Base-by-base conservation (phyloP, 2,797 vertebrate species). In the Danio choprae region DNA sequence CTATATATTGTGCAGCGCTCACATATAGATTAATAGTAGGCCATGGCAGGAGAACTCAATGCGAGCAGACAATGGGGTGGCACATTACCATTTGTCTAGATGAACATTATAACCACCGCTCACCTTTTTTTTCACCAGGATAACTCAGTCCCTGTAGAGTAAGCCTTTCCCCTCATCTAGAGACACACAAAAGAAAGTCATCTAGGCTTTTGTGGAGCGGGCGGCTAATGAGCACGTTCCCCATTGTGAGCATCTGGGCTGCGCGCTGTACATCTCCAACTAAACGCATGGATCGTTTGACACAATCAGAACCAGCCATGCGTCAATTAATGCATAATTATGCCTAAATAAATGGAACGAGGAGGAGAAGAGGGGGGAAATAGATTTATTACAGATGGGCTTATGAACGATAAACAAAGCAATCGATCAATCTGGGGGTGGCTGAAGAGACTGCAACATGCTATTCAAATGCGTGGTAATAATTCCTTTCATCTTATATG, bases 321-420 rank as follows among this genome's bases (percentile, higher is more conserved):
- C 92, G 89, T 93, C 92, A 89, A 93, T 93, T 90, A 92, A 92
- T 90, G 90, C 91, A 92, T 92, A 91, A 94, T 94, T 90, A 91
- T 90, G 89, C 91, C 88, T 89, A 90, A 74, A 89, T 87, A 88
- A 87, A 87, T 87, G 81, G 81, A 85, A 84, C 41, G 60, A 36
- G 80, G 59, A 70, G 18, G 56, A 76, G 75, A 51, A 76, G 75
- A 51, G 63, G 75, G 78, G 65, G 29, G 20, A 68, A 50, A 84
- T 77, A 91, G 91, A 93, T 92, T 90, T 92, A 94, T 93, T 89
- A 90, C 89, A 91, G 92, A 93, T 90, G 91, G 87, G 89, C 93
- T 93, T 92, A 93, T 92, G 90, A 94, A 90, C 86, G 88, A 93
- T 93, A 94, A 92, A 94, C 92, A 93, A 93, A 92, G 90, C 90